Conservation (phyloP, 64 coral and sea anemone genomes). For the Dendrophyllia cribrosa region DNA sequence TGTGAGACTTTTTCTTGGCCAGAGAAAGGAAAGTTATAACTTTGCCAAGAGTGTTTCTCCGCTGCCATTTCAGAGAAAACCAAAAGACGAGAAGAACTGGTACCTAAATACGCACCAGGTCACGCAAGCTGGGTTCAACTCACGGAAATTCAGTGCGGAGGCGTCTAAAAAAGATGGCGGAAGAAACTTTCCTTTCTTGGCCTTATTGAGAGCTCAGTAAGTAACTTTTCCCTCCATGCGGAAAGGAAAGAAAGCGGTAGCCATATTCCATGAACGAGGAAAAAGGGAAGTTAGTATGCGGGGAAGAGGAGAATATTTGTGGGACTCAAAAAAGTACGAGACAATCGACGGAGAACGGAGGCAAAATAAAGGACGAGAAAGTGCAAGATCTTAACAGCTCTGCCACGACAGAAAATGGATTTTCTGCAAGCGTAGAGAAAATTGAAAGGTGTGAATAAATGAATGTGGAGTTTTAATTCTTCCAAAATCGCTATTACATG, state of each 20-base stretch:
- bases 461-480: background rate
- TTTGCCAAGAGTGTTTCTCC: background rate
- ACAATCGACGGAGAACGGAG: background rate
- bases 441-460: conserved; percentile 7
- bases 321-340: background rate
- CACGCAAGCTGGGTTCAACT: conserved; percentile 15
- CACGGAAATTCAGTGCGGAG: conserved; percentile 38
- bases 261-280: conserved; percentile 39
- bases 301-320: conserved; percentile 31
- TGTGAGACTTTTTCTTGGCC: conserved; percentile 27
- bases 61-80: conserved; percentile 11
- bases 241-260: conserved; percentile 25
- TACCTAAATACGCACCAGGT: conserved; percentile 29
- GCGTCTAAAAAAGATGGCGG: conserved; percentile 46
- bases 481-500: too few species aligned
- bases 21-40: conserved; percentile 59
- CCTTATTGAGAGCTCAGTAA: background rate
- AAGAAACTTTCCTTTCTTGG: background rate
- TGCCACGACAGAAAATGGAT: background rate
- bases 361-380: conserved; percentile 32
- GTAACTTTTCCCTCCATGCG: conserved; percentile 28
- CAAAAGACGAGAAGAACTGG: background rate
- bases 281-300: conserved; percentile 29
- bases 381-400: background rate
- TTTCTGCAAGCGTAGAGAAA: background rate